Evolutionary conservation across 2,888 invertebrate genomes (phyloP), one percentile per base, ranked within the genome.

Genomic region (Dynastes hyllus): DNA sequence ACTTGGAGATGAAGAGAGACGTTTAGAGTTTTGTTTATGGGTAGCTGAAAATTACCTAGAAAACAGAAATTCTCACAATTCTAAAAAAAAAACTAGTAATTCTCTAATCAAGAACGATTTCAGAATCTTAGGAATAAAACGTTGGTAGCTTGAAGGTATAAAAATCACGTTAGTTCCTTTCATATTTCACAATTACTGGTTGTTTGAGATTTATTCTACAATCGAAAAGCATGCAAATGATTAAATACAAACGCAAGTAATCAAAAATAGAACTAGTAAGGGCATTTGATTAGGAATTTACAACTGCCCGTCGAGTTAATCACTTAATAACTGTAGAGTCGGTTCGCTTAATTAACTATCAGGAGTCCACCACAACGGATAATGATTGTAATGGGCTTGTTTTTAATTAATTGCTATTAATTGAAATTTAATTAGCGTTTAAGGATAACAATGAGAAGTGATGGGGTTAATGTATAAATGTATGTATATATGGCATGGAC

Each of bases 341-440:
- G n/a, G n/a, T 66, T 66, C 16, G 37, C 13, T 40, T n/a, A 37
- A 37, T 66, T 66, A 66, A 37, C 40, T 37, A 66, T 16, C 40
- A 66, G 66, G 37, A 66, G 66, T 9, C 66, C 29, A 66, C 37
- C 40, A 40, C 16, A 66, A 66, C 40, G 50, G 13, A 69, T 69
- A 69, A 69, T 51, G 51, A 51, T 27, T 69, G 1, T 51, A 69
- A 69, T 69, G 27, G 63, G 11, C 63, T 8, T 63, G 63, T 32
- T 63, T 63, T 63, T 63, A 63, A 63, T 63, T 63, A 63, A 6
- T 0, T 5, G 63, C 27, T 37, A 63, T 63, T 63, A 29, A 63
- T 63, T 63, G 63, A 9, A 63, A 63, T 63, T 63, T 63, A 63
- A 63, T 63, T 29, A 32, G 13, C 11, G 63, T 63, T 29, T 29